These are phyloP conservation scores for Amiota minor DNA, from an alignment of 2,888 invertebrate genomes.

Conservation along the genomic window DNA sequence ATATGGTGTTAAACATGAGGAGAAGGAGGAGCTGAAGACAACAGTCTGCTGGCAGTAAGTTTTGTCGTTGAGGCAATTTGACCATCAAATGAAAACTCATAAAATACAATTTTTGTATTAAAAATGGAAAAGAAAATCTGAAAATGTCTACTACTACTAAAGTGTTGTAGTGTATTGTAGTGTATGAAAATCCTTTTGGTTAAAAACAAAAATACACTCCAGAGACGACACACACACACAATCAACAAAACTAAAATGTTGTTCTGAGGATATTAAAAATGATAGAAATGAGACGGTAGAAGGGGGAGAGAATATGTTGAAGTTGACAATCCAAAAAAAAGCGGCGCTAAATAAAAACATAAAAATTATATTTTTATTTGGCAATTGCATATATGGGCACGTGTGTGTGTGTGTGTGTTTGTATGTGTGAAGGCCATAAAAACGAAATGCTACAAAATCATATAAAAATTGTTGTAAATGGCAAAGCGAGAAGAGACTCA, in stretches of 20 bases:
- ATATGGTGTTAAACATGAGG: background rate
- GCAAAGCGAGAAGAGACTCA: background rate
- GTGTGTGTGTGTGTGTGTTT: slow-evolving; percentile 24
- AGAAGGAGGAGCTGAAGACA: background rate
- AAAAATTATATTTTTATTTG: slow-evolving; percentile 10
- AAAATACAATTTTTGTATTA: slow-evolving; percentile 42
- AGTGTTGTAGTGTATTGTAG: background rate
- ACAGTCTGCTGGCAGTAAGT: slow-evolving; percentile 44
- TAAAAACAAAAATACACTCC: slow-evolving; percentile 43
- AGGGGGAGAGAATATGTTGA: no score
- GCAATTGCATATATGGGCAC: background rate
- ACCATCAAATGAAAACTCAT: slow-evolving; percentile 51
- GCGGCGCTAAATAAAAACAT: slow-evolving; percentile 25
- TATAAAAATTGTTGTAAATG: slow-evolving; percentile 24
- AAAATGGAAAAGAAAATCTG: slow-evolving; percentile 7
- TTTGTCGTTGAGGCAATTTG: slow-evolving; percentile 35
- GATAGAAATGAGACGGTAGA: background rate
- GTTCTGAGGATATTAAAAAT: background rate
- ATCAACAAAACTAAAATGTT: slow-evolving; percentile 20
- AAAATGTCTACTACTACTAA: no score
- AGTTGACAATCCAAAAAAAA: slow-evolving; percentile 33
- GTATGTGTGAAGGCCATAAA: slow-evolving; percentile 26
- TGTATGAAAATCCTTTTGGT: slow-evolving; percentile 26
- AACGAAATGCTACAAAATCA: slow-evolving; percentile 26
- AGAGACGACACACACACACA: slow-evolving; percentile 18